Percentiles rank a stretch among this genome's conserved stretches.
Conservation (phyloP, 2,797 vertebrate genomes). For the Characodon lateralis region DNA sequence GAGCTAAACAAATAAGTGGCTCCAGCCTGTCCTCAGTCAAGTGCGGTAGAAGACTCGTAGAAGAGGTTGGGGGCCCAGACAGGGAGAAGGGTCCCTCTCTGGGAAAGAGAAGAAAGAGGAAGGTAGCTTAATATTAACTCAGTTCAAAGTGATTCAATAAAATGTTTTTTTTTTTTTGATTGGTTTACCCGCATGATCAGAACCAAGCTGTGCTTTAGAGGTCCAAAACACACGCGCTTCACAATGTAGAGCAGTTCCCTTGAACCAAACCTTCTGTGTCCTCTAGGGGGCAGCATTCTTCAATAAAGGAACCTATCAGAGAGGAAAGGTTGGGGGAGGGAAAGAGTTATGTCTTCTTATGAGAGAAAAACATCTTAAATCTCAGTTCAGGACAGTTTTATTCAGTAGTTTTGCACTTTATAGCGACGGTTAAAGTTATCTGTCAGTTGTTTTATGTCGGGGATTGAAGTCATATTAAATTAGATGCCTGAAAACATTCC, state of each 20-base stretch:
- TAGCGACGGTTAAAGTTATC: background rate
- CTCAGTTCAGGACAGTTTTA: background rate
- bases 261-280: background rate
- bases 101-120: background rate
- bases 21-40: slow-evolving; percentile 75
- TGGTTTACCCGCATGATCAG: background rate
- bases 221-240: no score
- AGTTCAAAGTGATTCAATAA: background rate
- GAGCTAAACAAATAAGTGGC: slow-evolving; percentile 77
- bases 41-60: slow-evolving; percentile 38
- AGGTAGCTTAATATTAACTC: background rate
- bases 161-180: no score
- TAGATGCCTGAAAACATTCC: background rate
- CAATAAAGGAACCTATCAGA: slow-evolving; percentile 7
- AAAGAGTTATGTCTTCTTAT: background rate
- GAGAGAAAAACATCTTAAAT: slow-evolving; percentile 9
- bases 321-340: fast-evolving
- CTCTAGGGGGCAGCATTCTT: slow-evolving; percentile 73
- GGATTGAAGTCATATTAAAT: background rate
- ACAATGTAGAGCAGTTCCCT: background rate
- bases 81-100: background rate
- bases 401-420: background rate
- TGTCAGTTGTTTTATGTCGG: background rate
- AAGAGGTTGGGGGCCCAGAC: background rate
- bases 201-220: background rate